Evolutionary conservation across 2,888 invertebrate species (phyloP).

Genomic region (Macrostomum cliftonense): DNA sequence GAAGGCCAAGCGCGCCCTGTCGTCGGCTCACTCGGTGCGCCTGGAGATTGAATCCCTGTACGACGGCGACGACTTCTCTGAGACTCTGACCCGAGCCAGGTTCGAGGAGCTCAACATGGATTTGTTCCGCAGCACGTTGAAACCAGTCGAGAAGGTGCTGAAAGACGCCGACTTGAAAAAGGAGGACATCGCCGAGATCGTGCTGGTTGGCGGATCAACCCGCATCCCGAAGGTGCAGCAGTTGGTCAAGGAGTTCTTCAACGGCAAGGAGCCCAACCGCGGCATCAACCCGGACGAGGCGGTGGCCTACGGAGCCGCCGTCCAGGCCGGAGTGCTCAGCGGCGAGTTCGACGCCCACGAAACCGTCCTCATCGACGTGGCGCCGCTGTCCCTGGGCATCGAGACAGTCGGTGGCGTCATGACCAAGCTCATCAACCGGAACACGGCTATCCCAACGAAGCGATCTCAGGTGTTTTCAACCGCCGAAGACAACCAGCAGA

Average conservation of each 20-base stretch:
- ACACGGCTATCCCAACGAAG: slow-evolving; percentile 96
- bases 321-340: slow-evolving; percentile 88
- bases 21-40: slow-evolving; percentile 77
- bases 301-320: slow-evolving; percentile 91
- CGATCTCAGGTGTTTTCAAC: slow-evolving; percentile 98
- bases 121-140: slow-evolving; percentile 61
- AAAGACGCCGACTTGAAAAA: slow-evolving; percentile 98
- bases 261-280: slow-evolving; percentile 86
- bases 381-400: slow-evolving; percentile 94
- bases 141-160: slow-evolving; percentile 69
- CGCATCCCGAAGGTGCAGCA: slow-evolving; percentile 86
- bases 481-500: slow-evolving; percentile 93
- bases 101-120: slow-evolving; percentile 92
- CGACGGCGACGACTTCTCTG: slow-evolving; percentile 93
- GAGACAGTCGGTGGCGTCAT: slow-evolving; percentile 98
- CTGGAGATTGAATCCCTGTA: slow-evolving; percentile 97
- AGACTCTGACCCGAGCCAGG: slow-evolving; percentile 87
- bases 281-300: slow-evolving; percentile 98
- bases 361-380: slow-evolving; percentile 85
- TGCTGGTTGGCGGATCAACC: slow-evolving; percentile 92
- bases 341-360: slow-evolving; percentile 83
- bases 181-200: slow-evolving; percentile 92
- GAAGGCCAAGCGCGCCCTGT: slow-evolving; percentile 85
- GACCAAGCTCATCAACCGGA: slow-evolving; percentile 90
- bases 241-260: slow-evolving; percentile 52